phyloP scores from a whole-genome alignment of 2,113 vertebrate species.

The Anhinga anhinga region DNA sequence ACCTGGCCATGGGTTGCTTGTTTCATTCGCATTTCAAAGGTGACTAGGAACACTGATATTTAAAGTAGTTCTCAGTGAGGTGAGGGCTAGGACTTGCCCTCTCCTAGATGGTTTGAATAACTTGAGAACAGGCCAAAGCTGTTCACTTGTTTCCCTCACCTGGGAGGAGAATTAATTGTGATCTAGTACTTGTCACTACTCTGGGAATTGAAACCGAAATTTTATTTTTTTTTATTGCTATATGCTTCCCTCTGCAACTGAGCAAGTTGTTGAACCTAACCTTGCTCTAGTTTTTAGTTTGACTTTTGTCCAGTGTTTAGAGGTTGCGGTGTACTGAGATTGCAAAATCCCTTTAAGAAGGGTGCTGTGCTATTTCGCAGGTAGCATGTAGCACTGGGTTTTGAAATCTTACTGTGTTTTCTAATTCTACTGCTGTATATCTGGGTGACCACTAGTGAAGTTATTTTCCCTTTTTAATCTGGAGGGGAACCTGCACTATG shows the following conservation, averaged over 20 bases:
- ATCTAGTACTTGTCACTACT: not conserved
- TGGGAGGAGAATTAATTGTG: not conserved
- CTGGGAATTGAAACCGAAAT: not conserved
- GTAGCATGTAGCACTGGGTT: not conserved
- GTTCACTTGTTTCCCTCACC: not conserved
- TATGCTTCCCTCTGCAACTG: not conserved
- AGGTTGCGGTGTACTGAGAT: not conserved
- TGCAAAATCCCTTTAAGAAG: not conserved
- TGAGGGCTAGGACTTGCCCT: not conserved
- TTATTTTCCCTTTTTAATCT: slow-evolving; percentile 13
- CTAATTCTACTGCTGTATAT: not conserved
- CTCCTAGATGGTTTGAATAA: not conserved
- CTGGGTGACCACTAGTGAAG: not conserved
- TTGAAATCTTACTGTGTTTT: slow-evolving; percentile 8
- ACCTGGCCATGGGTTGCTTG: not conserved
- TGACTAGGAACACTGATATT: not conserved
- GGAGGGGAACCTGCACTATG: not conserved
- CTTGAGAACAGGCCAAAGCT: not conserved
- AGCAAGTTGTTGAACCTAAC: not conserved
- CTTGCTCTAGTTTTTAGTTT: not conserved
- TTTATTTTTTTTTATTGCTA: not conserved
- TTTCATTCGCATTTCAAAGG: not conserved
- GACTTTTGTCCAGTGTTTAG: not conserved
- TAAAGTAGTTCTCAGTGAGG: not conserved
- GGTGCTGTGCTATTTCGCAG: not conserved